Base-by-base conservation (phyloP, 1,140 invertebrate species). In the Lanistes nyassanus region DNA sequence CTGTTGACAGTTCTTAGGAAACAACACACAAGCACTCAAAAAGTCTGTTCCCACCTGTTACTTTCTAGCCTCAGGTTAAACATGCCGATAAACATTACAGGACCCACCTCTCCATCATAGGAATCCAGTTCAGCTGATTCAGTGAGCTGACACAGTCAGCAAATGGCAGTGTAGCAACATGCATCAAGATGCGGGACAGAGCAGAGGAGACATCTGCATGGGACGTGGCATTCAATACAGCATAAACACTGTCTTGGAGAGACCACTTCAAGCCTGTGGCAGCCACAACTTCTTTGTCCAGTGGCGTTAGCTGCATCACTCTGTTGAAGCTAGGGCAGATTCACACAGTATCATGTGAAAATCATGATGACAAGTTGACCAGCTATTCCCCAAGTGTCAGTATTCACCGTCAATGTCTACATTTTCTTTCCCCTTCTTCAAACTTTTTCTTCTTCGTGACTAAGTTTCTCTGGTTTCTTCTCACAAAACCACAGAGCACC, bases 181-280 rank as follows among this genome's bases (percentile, higher is more conserved):
- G 83, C 26, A 78, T 76, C 34, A 81, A 74, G 4, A 89, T 77
- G 31, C 76, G 53, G 21, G 75, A 69, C 7, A 88, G 58, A 31
- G 82, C 81, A n/a, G 78, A 31, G 26, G 74, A 79, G 16, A 89
- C 88, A 6, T 75, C 76, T 9, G 37, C 76, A 75, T 89, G 88
- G 0, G 85, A 85, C 3, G 84, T 84, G 21, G 87, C 87, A 66
- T 87, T 87, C 39, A 75, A 69, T 31, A 88, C 83, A 34, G 76
- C 69, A 72, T 82, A 80, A 0, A 88, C 65, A 2, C 76, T 79
- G 16, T 82, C 66, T 67, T 83, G 81, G 34, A 88, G 67, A 1
- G 80, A 80, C 75, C 81, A 80, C 21, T 75, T 72, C 29, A 87
- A 42, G 64, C 84, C 80, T 34, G 81, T 81, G 34, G 75, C 75